Evolutionary conservation across 2,888 invertebrate species (phyloP), one percentile per base, ranked within the genome.

Genomic region (Cabera pusaria): DNA sequence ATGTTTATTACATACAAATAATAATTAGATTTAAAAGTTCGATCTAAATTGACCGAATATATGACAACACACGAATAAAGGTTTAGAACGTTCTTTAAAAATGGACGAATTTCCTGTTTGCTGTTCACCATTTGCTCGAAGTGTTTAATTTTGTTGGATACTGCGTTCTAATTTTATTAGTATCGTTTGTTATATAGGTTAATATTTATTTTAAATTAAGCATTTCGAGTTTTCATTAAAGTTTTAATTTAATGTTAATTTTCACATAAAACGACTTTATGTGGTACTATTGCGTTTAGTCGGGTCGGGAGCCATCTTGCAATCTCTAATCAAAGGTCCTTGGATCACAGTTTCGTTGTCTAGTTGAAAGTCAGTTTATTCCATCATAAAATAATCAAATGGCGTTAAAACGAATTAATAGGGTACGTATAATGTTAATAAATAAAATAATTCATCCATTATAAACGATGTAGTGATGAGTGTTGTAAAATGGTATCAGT

Each of bases 361-460:
- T 93, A 92, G 92, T 93, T 91, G 91, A 91, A 92, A 92, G 91
- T 92, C 92, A 92, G 93, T 92, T 91, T 91, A 91, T 91, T 92
- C 91, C 91, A 92, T 90, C 90, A 89, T 91, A 90, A 90, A 90
- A 90, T 89, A 90, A 90, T 90, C 91, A 93, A 93, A 96, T 96
- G 96, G 96, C 96, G 93, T 95, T 96, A 95, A 96, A 96, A 94
- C 94, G 96, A 95, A 96, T 96, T 93, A 96, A 96, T 93, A 96
- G 96, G 96, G 95, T 95, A 93, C 85, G 93, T 93, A 90, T 83
- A 38, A 73, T 65, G 65, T 59, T 56, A 56, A 63, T 65, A 56
- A 51, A 56, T 56, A 57, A 53, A 60, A 64, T 72, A 75, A 74
- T 76, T 71, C 53, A 53, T 52, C 52, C n/a, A 44, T 60, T 67